Percentiles rank a stretch among this genome's conserved stretches.
These are phyloP conservation scores for Monopterus albus DNA, from an alignment of 2,113 vertebrate species.

Conservation along the genomic window DNA sequence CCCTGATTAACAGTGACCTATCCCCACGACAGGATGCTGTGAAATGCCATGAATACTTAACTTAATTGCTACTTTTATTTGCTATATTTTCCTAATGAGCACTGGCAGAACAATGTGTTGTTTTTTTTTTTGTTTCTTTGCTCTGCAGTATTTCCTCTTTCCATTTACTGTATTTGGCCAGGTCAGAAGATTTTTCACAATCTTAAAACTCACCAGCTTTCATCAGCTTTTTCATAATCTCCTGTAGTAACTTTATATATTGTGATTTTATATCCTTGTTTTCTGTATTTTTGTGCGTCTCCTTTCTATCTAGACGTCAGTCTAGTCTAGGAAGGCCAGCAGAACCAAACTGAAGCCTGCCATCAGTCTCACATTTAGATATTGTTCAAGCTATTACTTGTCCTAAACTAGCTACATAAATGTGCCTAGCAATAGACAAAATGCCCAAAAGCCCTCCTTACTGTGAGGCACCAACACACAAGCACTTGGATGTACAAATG, in stretches of 20 bases:
- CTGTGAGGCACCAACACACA: too few relatives aligned
- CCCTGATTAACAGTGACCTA: conserved; percentile 72
- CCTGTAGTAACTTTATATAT: background rate
- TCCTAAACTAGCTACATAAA: too few relatives aligned
- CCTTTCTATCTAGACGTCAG: too few relatives aligned
- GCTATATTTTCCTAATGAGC: conserved; percentile 31
- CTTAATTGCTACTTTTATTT: conserved; percentile 78
- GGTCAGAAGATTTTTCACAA: background rate
- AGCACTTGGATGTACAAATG: too few relatives aligned
- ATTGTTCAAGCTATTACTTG: too few relatives aligned
- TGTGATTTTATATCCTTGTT: too few relatives aligned
- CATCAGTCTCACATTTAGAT: too few relatives aligned
- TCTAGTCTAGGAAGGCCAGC: too few relatives aligned
- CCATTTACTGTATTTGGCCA: background rate
- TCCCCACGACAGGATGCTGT: conserved; percentile 68
- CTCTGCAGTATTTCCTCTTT: background rate
- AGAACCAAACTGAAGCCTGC: too few relatives aligned
- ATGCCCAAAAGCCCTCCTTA: too few relatives aligned
- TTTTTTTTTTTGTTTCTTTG: background rate
- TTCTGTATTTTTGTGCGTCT: too few relatives aligned
- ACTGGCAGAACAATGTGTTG: background rate
- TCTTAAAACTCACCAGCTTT: background rate
- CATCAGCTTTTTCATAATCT: background rate
- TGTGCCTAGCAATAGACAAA: too few relatives aligned
- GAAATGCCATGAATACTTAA: conserved; percentile 72